Percentiles rank a stretch among this genome's conserved stretches.
These are phyloP conservation scores for Hirtodrosophila histrioides DNA, from an alignment of 2,888 invertebrate species.

Conservation along the genomic window DNA sequence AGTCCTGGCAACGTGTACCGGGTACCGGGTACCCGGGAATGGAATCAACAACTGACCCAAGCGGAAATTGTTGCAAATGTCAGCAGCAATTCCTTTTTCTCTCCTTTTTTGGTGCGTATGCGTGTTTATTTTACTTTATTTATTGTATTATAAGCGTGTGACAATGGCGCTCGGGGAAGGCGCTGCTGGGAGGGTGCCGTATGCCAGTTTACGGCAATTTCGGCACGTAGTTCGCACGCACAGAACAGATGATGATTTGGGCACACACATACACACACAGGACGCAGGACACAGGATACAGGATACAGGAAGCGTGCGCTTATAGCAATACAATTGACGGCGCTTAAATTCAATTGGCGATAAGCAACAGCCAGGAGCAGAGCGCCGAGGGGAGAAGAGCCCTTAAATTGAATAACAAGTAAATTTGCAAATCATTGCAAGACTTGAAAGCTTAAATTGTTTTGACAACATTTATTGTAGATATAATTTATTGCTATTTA, in stretches of 20 bases:
- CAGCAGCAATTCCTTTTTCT: slow-evolving; percentile 58
- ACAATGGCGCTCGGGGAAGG: slow-evolving; percentile 6
- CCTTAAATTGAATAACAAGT: slow-evolving; percentile 14
- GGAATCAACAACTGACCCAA: slow-evolving; percentile 67
- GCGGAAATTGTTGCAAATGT: slow-evolving; percentile 77
- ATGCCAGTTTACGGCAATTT: slow-evolving; percentile 59
- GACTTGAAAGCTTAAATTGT: neutral
- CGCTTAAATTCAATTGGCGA: slow-evolving; percentile 54
- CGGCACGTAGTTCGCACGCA: slow-evolving; percentile 55
- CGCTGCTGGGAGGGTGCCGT: slow-evolving; percentile 5
- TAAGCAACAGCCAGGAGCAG: slow-evolving; percentile 12
- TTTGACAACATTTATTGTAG: neutral
- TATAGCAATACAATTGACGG: slow-evolving; percentile 59
- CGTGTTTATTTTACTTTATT: slow-evolving; percentile 48
- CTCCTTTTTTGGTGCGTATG: slow-evolving; percentile 31
- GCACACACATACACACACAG: slow-evolving; percentile 28
- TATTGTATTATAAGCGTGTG: slow-evolving; percentile 42
- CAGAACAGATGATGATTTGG: slow-evolving; percentile 46
- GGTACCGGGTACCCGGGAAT: slow-evolving; percentile 5
- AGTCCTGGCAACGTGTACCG: neutral
- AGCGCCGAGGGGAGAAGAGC: neutral
- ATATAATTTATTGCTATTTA: slow-evolving; percentile 34
- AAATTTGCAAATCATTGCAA: neutral
- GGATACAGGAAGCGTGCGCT: slow-evolving; percentile 48
- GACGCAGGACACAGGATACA: slow-evolving; percentile 25